These are phyloP conservation scores for Dryomyza anilis DNA, from an alignment of 2,888 invertebrate species.

Conservation along the genomic window DNA sequence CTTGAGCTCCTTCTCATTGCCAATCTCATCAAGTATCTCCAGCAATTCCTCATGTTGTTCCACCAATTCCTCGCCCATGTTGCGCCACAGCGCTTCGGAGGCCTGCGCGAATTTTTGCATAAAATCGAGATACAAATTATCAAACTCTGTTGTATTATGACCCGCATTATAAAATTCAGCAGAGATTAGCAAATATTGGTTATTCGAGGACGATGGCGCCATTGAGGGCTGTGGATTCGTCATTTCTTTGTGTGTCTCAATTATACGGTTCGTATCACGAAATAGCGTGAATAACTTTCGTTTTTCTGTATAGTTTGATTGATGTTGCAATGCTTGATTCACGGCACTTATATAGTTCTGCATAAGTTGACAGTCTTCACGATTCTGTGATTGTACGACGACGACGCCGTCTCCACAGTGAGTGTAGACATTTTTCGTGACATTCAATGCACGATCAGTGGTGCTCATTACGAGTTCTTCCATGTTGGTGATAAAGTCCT, in stretches of 20 bases:
- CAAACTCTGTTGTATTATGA: conserved; percentile 37
- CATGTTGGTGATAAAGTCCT: conserved; percentile 31
- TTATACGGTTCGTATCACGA: conserved; percentile 33
- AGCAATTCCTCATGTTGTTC: conserved; percentile 38
- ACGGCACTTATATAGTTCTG: conserved; percentile 32
- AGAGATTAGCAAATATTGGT: conserved; percentile 35
- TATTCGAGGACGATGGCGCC: neutral
- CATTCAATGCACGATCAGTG: conserved; percentile 35
- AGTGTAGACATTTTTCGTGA: conserved; percentile 34
- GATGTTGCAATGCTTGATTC: conserved; percentile 15
- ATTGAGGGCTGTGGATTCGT: neutral
- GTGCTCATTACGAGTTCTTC: conserved; percentile 38
- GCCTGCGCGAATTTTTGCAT: conserved; percentile 34
- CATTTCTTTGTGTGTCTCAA: conserved; percentile 23
- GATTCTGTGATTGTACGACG: neutral
- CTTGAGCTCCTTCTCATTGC: conserved; percentile 33
- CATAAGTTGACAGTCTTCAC: conserved; percentile 29
- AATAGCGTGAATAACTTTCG: conserved; percentile 36
- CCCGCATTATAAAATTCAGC: conserved; percentile 34
- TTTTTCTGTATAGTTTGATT: conserved; percentile 33
- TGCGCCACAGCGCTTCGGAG: conserved; percentile 31
- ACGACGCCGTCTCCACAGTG: conserved; percentile 30
- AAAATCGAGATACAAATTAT: conserved; percentile 39
- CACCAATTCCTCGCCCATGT: conserved; percentile 31
- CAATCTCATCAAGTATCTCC: conserved; percentile 38